Evolutionary conservation across 92 coral and sea anemone genomes (phyloP).

Genomic region (Porites evermanni): DNA sequence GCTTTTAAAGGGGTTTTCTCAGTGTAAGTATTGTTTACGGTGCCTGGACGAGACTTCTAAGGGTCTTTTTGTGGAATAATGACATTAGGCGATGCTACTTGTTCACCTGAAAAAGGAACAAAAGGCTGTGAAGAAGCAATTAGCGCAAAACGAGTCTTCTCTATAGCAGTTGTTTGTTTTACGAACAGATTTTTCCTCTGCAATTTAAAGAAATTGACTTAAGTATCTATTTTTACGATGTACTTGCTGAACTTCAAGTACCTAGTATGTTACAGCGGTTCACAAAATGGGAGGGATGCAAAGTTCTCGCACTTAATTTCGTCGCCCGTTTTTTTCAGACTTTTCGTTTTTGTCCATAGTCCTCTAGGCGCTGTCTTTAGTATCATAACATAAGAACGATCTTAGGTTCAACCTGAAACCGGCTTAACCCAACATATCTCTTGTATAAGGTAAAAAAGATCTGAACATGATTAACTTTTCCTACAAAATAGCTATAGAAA

Average conservation of each 20-base stretch:
- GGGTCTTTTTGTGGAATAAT: slow-evolving; percentile 7
- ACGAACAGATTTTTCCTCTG: slow-evolving; percentile 13
- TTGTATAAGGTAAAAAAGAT: too few relatives aligned
- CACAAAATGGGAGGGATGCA: too few relatives aligned
- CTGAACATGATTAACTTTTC: too few relatives aligned
- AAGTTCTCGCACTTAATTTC: too few relatives aligned
- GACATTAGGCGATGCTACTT: slow-evolving; percentile 24
- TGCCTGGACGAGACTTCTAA: slow-evolving; percentile 22
- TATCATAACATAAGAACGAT: too few relatives aligned
- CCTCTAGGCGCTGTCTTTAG: too few relatives aligned
- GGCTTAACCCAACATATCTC: too few relatives aligned
- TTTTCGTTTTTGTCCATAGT: too few relatives aligned
- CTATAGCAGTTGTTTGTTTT: neutral
- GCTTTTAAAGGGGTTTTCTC: slow-evolving; percentile 26
- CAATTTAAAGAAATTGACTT: neutral
- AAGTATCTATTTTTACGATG: neutral
- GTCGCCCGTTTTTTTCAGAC: too few relatives aligned
- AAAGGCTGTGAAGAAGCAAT: slow-evolving; percentile 23
- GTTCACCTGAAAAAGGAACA: slow-evolving; percentile 29
- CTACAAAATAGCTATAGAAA: too few relatives aligned
- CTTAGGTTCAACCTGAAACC: too few relatives aligned
- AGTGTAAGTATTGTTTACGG: slow-evolving; percentile 32
- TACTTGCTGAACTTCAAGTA: neutral
- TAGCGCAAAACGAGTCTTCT: slow-evolving; percentile 8
- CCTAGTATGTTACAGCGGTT: too few relatives aligned